phyloP scores from a whole-genome alignment of 2,797 vertebrate genomes.

The Picus viridis region DNA sequence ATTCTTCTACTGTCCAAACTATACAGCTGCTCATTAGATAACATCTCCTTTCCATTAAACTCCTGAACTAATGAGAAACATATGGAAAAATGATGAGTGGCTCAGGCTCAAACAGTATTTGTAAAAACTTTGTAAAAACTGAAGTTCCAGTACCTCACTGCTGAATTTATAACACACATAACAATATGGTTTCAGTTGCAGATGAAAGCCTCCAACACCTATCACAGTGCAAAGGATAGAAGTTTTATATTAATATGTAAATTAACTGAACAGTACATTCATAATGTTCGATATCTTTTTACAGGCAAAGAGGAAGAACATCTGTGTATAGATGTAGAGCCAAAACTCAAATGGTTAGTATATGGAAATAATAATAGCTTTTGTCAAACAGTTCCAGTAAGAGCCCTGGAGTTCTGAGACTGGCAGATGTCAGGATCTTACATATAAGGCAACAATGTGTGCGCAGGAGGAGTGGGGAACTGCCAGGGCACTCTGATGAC shows the following conservation, averaged over 20 bases:
- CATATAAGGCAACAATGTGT: no score
- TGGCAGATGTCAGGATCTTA: no score
- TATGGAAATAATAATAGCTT: not conserved
- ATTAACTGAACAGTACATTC: not conserved
- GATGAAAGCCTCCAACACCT: not conserved
- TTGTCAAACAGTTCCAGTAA: no score
- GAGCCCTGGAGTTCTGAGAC: no score
- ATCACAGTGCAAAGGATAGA: not conserved
- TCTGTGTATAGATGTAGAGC: not conserved
- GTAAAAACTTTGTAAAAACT: not conserved
- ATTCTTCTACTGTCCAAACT: not conserved
- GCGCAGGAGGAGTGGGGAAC: no score
- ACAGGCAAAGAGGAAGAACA: not conserved
- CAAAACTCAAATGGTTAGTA: rapidly evolving
- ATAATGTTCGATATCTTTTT: not conserved
- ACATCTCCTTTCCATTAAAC: not conserved
- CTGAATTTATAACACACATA: not conserved
- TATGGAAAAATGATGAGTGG: not conserved
- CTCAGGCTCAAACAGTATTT: not conserved
- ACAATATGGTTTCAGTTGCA: not conserved
- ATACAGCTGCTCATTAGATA: not conserved
- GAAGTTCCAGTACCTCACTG: not conserved
- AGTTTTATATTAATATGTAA: not conserved
- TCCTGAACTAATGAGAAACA: not conserved
- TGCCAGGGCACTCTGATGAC: no score